phyloP scores from a whole-genome alignment of 2,888 invertebrate species.

The Biston betularia region DNA sequence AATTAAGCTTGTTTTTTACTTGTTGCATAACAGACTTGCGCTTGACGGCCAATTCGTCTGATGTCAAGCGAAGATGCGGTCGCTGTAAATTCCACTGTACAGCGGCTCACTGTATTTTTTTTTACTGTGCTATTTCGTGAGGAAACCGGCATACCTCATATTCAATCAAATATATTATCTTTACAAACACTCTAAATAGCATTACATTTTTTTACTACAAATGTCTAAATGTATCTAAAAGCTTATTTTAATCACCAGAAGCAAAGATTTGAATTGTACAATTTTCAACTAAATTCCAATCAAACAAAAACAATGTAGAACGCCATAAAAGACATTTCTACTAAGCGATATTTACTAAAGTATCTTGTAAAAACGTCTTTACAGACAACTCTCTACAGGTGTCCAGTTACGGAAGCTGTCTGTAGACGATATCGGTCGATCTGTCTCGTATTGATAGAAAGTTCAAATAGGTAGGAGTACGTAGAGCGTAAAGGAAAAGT shows the following conservation, averaged over 20 bases:
- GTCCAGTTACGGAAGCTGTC: slow-evolving; percentile 27
- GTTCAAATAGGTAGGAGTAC: not conserved
- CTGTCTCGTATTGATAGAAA: slow-evolving; percentile 13
- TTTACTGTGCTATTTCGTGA: too few relatives aligned
- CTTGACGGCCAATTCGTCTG: too few relatives aligned
- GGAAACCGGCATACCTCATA: too few relatives aligned
- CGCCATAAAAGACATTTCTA: not conserved
- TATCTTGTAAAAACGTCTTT: not conserved
- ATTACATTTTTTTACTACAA: too few relatives aligned
- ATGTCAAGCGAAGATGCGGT: too few relatives aligned
- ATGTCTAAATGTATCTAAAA: too few relatives aligned
- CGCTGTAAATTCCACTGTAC: too few relatives aligned
- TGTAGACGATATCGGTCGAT: slow-evolving; percentile 4
- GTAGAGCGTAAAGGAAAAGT: not conserved
- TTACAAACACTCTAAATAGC: not conserved
- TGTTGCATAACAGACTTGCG: too few relatives aligned
- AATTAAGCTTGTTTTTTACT: too few relatives aligned
- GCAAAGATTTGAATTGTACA: not conserved
- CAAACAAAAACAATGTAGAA: not conserved
- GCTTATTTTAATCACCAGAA: too few relatives aligned
- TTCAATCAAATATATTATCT: not conserved
- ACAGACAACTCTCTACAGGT: slow-evolving; percentile 16
- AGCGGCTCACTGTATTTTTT: too few relatives aligned
- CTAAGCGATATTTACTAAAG: not conserved
- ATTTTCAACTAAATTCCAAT: not conserved